A percentile compares a stretch with the other conserved stretches of the same genome.
Conservation (phyloP, 2,888 invertebrate genomes). For the Pachydiplax longipennis region DNA sequence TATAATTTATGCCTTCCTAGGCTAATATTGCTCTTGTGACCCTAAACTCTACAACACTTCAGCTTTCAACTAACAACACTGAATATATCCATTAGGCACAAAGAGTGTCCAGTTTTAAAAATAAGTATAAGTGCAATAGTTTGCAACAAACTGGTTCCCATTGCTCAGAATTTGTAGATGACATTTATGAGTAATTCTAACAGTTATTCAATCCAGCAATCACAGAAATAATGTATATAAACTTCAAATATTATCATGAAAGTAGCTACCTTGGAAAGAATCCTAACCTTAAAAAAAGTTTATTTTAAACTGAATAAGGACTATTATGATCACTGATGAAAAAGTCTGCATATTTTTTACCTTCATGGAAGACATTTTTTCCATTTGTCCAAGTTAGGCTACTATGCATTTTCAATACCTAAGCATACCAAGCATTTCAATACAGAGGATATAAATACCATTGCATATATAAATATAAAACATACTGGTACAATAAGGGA, state of each 20-base stretch:
- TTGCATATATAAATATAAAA: slow-evolving; percentile 27
- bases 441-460: slow-evolving; percentile 30
- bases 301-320: not conserved
- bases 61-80: slow-evolving; percentile 38
- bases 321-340: not conserved
- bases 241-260: not conserved
- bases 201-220: not conserved
- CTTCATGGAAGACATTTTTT: slow-evolving; percentile 39
- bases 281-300: not conserved
- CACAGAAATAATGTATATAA: slow-evolving; percentile 21
- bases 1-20: slow-evolving; percentile 41
- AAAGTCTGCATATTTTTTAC: not conserved
- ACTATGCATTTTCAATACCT: not conserved
- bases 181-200: not conserved
- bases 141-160: not conserved
- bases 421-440: not conserved
- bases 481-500: not conserved
- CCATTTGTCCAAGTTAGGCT: slow-evolving; percentile 41
- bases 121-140: not conserved
- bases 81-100: slow-evolving; percentile 19
- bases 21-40: slow-evolving; percentile 40
- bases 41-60: slow-evolving; percentile 41
- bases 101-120: slow-evolving; percentile 32
- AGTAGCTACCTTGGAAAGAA: not conserved
- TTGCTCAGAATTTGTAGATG: not conserved